phyloP scores from a whole-genome alignment of 2,797 vertebrate genomes.

The Sebastes trivittatus region DNA sequence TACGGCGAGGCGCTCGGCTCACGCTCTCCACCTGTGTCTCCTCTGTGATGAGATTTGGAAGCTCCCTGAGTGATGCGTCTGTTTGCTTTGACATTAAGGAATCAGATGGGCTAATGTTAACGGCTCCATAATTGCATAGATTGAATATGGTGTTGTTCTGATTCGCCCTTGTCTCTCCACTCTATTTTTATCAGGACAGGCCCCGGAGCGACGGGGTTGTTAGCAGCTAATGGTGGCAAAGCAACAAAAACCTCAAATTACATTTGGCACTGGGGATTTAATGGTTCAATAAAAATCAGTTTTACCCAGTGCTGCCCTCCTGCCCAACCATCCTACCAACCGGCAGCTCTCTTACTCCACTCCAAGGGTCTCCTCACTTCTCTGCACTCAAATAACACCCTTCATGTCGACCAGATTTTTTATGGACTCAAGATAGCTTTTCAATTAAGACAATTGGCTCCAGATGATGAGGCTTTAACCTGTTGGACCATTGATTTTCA shows the following conservation, averaged over 20 bases:
- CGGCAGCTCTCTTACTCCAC: conserved; percentile 9
- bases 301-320: conserved; percentile 27
- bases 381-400: conserved; percentile 51
- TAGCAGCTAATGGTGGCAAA: conserved; percentile 71
- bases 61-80: conserved; percentile 46
- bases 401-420: conserved; percentile 27
- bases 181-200: conserved; percentile 63
- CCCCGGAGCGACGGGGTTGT: conserved; percentile 50
- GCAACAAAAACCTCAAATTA: conserved; percentile 72
- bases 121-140: conserved; percentile 40
- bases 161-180: conserved; percentile 44
- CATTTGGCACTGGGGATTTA: conserved; percentile 66
- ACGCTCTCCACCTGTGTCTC: conserved; percentile 44
- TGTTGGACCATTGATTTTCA: conserved; percentile 47
- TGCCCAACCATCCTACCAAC: conserved; percentile 25
- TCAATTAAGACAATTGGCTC: conserved; percentile 59
- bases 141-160: conserved; percentile 43
- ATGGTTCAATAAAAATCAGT: conserved; percentile 66
- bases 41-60: conserved; percentile 53
- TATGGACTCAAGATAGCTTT: conserved; percentile 35
- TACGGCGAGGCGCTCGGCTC: conserved; percentile 7
- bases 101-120: conserved; percentile 58
- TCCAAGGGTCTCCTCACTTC: conserved; percentile 10
- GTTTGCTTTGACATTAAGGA: conserved; percentile 52
- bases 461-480: conserved; percentile 54